phyloP scores from a whole-genome alignment of 2,113 vertebrate genomes.

The Sturnira hondurensis region DNA sequence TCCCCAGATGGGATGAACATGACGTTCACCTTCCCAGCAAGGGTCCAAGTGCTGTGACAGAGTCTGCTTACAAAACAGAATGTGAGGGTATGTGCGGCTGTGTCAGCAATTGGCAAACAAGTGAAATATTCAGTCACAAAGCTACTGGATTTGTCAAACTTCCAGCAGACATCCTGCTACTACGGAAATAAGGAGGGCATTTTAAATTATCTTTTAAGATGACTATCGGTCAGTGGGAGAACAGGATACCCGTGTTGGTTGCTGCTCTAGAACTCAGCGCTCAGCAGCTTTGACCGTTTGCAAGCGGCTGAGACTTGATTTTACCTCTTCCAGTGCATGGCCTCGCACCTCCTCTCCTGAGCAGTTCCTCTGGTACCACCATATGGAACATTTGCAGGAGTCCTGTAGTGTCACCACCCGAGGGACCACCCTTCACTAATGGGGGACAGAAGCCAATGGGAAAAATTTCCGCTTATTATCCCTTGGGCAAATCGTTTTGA shows the following conservation, averaged over 20 bases:
- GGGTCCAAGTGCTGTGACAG: not conserved
- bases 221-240: not conserved
- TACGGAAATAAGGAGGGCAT: not conserved
- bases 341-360: accelerated
- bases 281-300: not conserved
- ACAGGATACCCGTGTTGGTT: not conserved
- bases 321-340: not conserved
- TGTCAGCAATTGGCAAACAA: not conserved
- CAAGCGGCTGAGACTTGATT: not conserved
- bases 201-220: not conserved
- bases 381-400: not conserved
- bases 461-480: not conserved
- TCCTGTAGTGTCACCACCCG: not conserved
- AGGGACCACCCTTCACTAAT: not conserved
- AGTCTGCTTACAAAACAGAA: not conserved
- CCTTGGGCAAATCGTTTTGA: not conserved
- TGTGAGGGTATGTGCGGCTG: not conserved
- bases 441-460: not conserved
- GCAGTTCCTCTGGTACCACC: not conserved
- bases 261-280: not conserved
- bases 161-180: not conserved
- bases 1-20: not conserved
- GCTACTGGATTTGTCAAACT: not conserved
- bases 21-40: not conserved
- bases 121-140: not conserved